A percentile compares a stretch with the other conserved stretches of the same genome.
Evolutionary conservation across 1,140 invertebrate species (phyloP).

Genomic region (Zaprionus africanus): DNA sequence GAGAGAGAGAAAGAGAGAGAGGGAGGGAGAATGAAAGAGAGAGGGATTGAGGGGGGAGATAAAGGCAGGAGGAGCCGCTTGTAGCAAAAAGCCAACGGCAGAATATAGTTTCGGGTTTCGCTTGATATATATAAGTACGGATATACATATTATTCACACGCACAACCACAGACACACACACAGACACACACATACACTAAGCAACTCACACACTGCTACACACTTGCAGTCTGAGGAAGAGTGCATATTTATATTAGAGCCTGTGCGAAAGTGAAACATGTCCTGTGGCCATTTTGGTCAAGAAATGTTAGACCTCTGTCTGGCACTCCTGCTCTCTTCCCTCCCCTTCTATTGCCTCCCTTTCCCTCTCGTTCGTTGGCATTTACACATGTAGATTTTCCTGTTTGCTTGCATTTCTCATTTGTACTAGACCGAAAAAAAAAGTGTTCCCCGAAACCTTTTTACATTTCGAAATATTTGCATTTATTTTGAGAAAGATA

Average conservation of each 20-base stretch:
- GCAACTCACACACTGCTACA: slow-evolving; percentile 33
- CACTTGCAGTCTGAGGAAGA: not conserved
- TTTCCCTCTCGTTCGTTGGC: not conserved
- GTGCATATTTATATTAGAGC: slow-evolving; percentile 60
- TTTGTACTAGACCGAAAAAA: slow-evolving; percentile 13
- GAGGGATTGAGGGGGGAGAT: not conserved
- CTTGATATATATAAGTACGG: slow-evolving; percentile 51
- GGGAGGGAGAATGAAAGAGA: not conserved
- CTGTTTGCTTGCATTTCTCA: slow-evolving; percentile 35
- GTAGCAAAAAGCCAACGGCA: slow-evolving; percentile 52
- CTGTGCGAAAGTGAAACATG: slow-evolving; percentile 59
- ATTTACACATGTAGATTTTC: slow-evolving; percentile 29
- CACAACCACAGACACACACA: slow-evolving; percentile 35
- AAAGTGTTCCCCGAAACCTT: slow-evolving; percentile 20
- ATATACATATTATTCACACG: slow-evolving; percentile 45
- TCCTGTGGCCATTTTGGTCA: slow-evolving; percentile 58
- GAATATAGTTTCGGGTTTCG: slow-evolving; percentile 79
- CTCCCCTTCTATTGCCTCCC: not conserved
- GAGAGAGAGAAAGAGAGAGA: not conserved
- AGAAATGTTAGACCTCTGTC: slow-evolving; percentile 61
- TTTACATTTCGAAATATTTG: not conserved
- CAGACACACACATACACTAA: slow-evolving; percentile 37
- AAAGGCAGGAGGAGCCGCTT: not conserved
- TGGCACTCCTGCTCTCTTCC: not conserved
- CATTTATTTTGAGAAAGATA: not conserved